Evolutionary conservation across 2,888 invertebrate species (phyloP).

Genomic region (Ptychoptera albimana): DNA sequence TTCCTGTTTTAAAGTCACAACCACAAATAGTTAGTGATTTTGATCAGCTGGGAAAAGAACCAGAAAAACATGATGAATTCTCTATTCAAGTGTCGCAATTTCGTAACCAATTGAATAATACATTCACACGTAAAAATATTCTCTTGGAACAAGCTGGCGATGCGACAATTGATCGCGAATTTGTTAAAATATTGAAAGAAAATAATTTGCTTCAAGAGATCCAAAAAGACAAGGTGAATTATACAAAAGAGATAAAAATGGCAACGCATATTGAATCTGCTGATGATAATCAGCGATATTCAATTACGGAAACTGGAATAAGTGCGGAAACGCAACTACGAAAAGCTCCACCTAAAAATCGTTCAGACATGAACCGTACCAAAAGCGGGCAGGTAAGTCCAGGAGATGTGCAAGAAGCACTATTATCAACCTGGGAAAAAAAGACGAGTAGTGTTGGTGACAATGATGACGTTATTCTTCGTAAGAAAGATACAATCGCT

Average conservation of each 20-base stretch:
- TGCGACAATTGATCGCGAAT: no score
- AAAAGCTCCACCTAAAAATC: slow-evolving; percentile 1
- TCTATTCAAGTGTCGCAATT: slow-evolving; percentile 7
- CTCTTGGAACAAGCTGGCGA: slow-evolving; percentile 4
- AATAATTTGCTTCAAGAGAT: no score
- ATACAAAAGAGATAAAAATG: no score
- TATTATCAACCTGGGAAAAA: not conserved
- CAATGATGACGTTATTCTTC: not conserved
- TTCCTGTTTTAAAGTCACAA: no score
- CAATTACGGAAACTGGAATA: not conserved
- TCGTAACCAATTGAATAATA: slow-evolving; percentile 6
- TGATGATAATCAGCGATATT: not conserved
- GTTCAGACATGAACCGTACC: slow-evolving; percentile 1
- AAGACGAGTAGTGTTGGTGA: not conserved
- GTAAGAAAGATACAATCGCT: slow-evolving; percentile 2
- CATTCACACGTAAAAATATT: no score
- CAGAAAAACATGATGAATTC: slow-evolving; percentile 8
- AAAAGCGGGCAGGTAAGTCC: slow-evolving; percentile 4
- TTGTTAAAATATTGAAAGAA: no score
- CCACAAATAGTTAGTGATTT: no score
- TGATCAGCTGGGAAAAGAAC: no score
- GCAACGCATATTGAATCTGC: no score
- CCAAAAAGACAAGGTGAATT: no score
- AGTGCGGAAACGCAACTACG: not conserved
- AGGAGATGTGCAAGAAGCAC: slow-evolving; percentile 5